A percentile compares a stretch with the other conserved stretches of the same genome.
Evolutionary conservation across 1,140 invertebrate genomes (phyloP).

Genomic region (Drosophila trapezifrons): DNA sequence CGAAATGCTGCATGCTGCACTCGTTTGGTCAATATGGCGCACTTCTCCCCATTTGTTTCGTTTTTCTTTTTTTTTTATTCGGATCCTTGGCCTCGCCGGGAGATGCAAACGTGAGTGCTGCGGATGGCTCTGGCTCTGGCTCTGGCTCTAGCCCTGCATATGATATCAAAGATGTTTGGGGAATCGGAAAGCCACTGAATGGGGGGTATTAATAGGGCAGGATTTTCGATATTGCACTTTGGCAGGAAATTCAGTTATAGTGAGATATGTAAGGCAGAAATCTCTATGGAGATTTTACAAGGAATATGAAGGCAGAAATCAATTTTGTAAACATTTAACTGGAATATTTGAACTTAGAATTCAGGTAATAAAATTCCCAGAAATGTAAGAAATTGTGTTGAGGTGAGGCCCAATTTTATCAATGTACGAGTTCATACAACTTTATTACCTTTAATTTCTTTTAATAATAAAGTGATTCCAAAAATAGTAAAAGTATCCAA

Average conservation of each 20-base stretch:
- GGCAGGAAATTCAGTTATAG: background rate
- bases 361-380: too few relatives aligned
- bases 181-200: constrained; percentile 4
- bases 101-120: constrained; percentile 56
- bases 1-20: constrained; percentile 60
- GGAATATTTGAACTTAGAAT: too few relatives aligned
- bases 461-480: background rate
- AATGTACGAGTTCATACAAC: too few relatives aligned
- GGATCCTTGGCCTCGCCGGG: constrained; percentile 26
- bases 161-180: constrained; percentile 26
- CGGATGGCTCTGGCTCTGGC: constrained; percentile 15
- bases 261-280: background rate
- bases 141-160: constrained; percentile 14
- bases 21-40: constrained; percentile 80
- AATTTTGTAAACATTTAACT: too few relatives aligned
- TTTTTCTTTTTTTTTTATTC: constrained; percentile 12
- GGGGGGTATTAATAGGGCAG: constrained; percentile 25
- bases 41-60: constrained; percentile 55
- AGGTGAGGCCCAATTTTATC: too few relatives aligned
- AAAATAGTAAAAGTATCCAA: background rate
- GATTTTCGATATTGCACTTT: background rate
- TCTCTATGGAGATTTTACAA: background rate
- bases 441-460: background rate
- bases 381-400: too few relatives aligned
- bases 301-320: background rate